These are phyloP conservation scores for Cepphus grylle DNA, from an alignment of 2,113 vertebrate species.

Conservation along the genomic window DNA sequence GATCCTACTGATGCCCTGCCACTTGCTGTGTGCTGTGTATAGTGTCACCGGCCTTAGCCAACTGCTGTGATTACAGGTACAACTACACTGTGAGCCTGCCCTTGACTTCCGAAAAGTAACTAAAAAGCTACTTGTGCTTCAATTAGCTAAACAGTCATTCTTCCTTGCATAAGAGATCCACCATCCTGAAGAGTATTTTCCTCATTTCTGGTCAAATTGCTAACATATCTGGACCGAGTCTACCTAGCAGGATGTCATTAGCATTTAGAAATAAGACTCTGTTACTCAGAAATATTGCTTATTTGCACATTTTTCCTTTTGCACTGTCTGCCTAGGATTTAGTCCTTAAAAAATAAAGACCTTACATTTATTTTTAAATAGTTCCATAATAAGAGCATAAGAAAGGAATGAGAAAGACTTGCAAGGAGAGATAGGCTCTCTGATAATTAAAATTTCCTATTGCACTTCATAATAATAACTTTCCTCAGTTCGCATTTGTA, in stretches of 20 bases:
- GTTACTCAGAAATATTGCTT: neutral
- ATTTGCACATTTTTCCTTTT: neutral
- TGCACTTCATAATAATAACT: neutral
- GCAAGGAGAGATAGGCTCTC: neutral
- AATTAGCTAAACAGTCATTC: neutral
- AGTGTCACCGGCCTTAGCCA: neutral
- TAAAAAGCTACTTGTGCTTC: neutral
- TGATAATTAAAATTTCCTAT: neutral
- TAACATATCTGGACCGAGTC: neutral
- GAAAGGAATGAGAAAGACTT: neutral
- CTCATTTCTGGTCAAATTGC: neutral
- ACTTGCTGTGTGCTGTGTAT: neutral
- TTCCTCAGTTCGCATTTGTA: neutral
- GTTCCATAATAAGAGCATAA: neutral
- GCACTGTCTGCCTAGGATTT: neutral
- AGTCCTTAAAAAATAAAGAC: neutral
- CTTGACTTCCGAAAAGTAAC: neutral
- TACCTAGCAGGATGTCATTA: neutral
- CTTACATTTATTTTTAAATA: neutral
- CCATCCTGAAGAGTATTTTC: neutral
- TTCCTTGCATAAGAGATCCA: neutral
- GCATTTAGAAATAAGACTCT: neutral
- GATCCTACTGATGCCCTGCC: neutral
- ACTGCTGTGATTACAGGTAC: neutral
- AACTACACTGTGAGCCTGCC: neutral